A percentile compares a stretch with the other conserved stretches of the same genome.
Evolutionary conservation across 2,113 vertebrate species (phyloP).

Genomic region (Halichoeres trimaculatus): DNA sequence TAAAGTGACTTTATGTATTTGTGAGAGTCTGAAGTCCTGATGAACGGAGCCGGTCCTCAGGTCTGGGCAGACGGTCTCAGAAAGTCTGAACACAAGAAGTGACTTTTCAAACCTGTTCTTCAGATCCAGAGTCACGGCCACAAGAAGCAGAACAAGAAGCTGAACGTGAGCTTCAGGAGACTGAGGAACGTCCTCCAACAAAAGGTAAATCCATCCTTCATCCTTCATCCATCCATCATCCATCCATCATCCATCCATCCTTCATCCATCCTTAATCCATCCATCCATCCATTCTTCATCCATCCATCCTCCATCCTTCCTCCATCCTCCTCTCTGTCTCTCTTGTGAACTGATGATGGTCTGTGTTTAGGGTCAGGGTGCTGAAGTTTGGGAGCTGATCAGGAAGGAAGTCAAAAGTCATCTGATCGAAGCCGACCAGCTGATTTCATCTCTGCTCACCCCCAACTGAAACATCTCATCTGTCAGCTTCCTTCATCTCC

Average conservation of each 20-base stretch:
- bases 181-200: conserved; percentile 40
- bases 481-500: background rate
- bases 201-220: conserved; percentile 37
- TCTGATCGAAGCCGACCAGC: conserved; percentile 53
- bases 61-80: background rate
- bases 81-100: too few species aligned
- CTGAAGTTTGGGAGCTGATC: conserved; percentile 75
- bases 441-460: conserved; percentile 32
- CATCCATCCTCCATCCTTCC: background rate
- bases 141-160: conserved; percentile 56
- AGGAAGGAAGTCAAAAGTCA: conserved; percentile 53
- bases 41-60: background rate
- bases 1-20: background rate
- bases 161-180: conserved; percentile 67
- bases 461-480: background rate
- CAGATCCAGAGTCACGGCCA: conserved; percentile 13
- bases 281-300: conserved; percentile 2
- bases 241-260: conserved; percentile 8
- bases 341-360: accelerated
- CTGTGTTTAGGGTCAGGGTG: conserved; percentile 61
- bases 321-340: conserved; percentile 3
- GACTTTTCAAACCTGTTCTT: background rate
- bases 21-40: too few species aligned
- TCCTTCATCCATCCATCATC: conserved; percentile 7
- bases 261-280: background rate